Percentiles rank a stretch among this genome's conserved stretches.
These are phyloP conservation scores for Andrena haemorrhoa DNA, from an alignment of 2,888 invertebrate species.

Conservation along the genomic window DNA sequence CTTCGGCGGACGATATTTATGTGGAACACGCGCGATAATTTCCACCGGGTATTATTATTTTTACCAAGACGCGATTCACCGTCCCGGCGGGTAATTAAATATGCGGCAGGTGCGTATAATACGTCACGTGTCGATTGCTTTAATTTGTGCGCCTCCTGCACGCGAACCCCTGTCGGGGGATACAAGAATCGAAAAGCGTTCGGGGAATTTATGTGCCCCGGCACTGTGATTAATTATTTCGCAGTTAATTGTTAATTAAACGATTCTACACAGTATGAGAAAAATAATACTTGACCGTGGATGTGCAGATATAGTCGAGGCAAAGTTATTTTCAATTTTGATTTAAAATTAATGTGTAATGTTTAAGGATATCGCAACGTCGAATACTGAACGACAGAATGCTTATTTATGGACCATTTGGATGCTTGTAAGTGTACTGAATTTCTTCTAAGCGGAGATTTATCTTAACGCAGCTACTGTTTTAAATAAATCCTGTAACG, in stretches of 20 bases:
- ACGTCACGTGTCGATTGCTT: constrained; percentile 36
- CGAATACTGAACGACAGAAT: too few relatives aligned
- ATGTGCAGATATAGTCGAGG: too few relatives aligned
- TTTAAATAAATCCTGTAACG: too few relatives aligned
- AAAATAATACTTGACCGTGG: not conserved
- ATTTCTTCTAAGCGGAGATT: constrained; percentile 3
- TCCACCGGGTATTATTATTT: constrained; percentile 39
- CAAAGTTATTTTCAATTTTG: not conserved
- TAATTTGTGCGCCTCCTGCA: constrained; percentile 36
- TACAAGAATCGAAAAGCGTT: constrained; percentile 20
- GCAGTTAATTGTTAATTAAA: constrained; percentile 23
- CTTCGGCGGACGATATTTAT: constrained; percentile 45
- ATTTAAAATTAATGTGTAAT: not conserved
- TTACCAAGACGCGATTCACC: constrained; percentile 17
- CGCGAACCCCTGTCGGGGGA: constrained; percentile 26
- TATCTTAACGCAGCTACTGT: too few relatives aligned
- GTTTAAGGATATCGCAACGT: too few relatives aligned
- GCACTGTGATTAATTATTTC: constrained; percentile 16
- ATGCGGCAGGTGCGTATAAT: constrained; percentile 42
- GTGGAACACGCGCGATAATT: constrained; percentile 27
- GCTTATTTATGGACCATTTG: constrained; percentile 30
- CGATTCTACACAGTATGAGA: not conserved
- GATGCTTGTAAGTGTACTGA: not conserved
- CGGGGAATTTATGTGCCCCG: constrained; percentile 21
- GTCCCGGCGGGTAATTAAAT: constrained; percentile 41